Conservation (phyloP, 2,113 vertebrate species). For the Bufo gargarizans region DNA sequence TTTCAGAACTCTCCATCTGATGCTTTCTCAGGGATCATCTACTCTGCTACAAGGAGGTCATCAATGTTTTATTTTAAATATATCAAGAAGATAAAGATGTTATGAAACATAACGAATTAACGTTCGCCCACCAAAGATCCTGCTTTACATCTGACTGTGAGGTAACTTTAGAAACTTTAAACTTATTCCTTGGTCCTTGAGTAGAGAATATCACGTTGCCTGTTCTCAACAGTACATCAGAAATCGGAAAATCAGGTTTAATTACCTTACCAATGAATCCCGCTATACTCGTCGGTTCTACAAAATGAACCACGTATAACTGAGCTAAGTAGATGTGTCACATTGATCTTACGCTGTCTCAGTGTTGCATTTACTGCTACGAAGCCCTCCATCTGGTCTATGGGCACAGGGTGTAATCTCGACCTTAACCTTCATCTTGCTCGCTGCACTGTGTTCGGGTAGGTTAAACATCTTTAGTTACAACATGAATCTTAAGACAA, state of each 20-base stretch:
- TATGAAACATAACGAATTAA: not conserved
- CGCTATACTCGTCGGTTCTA: not conserved
- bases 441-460: not conserved
- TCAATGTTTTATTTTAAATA: not conserved
- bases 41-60: not conserved
- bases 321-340: slow-evolving; percentile 39
- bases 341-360: slow-evolving; percentile 28
- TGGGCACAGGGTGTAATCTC: not conserved
- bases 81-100: not conserved
- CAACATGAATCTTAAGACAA: not conserved
- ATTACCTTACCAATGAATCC: slow-evolving; percentile 35
- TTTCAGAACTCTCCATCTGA: too few species aligned
- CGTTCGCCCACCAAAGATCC: not conserved
- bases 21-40: not conserved
- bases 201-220: not conserved
- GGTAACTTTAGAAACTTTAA: slow-evolving; percentile 13
- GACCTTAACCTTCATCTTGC: not conserved
- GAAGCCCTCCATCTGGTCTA: not conserved
- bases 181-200: slow-evolving; percentile 12
- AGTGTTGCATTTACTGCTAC: not conserved
- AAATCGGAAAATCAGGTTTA: slow-evolving; percentile 37
- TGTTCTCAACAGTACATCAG: not conserved
- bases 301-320: not conserved
- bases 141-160: not conserved
- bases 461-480: slow-evolving; percentile 29